A percentile compares a stretch with the other conserved stretches of the same genome.
Conservation (phyloP, 2,888 invertebrate genomes). For the Meloe dianella region DNA sequence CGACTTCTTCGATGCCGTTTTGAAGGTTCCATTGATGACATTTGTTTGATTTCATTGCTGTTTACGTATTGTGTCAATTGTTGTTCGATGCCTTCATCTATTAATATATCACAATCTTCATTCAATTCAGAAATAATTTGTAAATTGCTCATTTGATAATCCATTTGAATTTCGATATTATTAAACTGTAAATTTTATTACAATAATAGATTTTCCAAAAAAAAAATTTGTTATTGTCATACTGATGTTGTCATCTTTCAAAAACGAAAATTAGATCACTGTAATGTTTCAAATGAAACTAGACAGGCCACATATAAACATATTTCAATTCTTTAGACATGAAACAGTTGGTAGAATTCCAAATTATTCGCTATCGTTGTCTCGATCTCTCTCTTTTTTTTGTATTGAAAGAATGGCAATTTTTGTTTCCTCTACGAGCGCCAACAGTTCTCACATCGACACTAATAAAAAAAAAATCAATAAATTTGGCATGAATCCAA, state of each 20-base stretch:
- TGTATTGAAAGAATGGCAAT: too few species aligned
- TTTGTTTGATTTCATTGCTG: not conserved
- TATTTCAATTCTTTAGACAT: too few species aligned
- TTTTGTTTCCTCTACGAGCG: too few species aligned
- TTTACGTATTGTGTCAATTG: constrained; percentile 13
- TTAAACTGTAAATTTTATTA: too few species aligned
- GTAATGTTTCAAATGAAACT: not conserved
- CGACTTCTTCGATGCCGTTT: too few species aligned
- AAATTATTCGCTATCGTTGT: too few species aligned
- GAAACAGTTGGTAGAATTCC: too few species aligned
- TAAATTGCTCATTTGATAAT: not conserved
- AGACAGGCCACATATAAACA: not conserved
- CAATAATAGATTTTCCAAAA: too few species aligned
- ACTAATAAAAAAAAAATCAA: not conserved
- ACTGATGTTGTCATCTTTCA: not conserved
- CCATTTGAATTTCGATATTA: not conserved
- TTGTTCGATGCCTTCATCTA: constrained; percentile 13
- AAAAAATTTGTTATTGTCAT: not conserved
- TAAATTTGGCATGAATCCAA: not conserved
- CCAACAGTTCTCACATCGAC: too few species aligned
- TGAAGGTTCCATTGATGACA: not conserved
- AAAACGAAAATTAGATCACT: too few species aligned
- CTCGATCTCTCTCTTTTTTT: too few species aligned
- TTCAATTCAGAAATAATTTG: constrained; percentile 20
- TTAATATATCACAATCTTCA: constrained; percentile 22